phyloP scores from a whole-genome alignment of 1,140 invertebrate species.

The Drosophila mayri region DNA sequence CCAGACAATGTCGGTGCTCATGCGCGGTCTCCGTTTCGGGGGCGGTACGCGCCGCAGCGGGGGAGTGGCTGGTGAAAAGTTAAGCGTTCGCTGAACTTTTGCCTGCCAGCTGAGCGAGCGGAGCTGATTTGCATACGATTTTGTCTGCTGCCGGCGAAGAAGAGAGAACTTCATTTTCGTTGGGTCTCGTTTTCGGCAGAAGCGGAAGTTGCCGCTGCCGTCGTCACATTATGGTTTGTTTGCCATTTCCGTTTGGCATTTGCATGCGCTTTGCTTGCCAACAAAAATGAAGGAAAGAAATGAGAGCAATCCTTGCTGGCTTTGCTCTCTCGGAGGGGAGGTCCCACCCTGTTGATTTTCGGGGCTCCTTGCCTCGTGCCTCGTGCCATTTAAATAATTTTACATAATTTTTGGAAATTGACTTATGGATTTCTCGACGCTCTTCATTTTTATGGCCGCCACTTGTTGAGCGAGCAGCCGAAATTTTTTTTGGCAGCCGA shows the following conservation, averaged over 20 bases:
- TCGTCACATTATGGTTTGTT: constrained; percentile 84
- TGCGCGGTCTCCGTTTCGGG: constrained; percentile 57
- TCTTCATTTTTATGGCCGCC: constrained; percentile 76
- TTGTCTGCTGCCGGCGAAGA: constrained; percentile 50
- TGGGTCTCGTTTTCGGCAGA: constrained; percentile 51
- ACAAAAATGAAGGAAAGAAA: constrained; percentile 21
- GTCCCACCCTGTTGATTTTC: constrained; percentile 62
- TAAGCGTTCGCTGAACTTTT: constrained; percentile 83
- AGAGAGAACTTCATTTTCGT: constrained; percentile 46
- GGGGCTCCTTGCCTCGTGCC: constrained; percentile 40
- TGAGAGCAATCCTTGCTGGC: constrained; percentile 22
- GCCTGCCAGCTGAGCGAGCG: constrained; percentile 47
- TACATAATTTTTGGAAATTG: constrained; percentile 84
- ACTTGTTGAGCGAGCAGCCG: constrained; percentile 62
- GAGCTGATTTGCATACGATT: constrained; percentile 81
- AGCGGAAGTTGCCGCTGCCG: constrained; percentile 69
- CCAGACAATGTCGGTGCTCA: constrained; percentile 81
- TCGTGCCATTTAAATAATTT: constrained; percentile 84
- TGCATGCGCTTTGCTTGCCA: constrained; percentile 71
- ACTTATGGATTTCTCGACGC: constrained; percentile 81
- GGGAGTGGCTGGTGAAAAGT: constrained; percentile 59
- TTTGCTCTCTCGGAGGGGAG: background rate
- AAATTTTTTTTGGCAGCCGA: constrained; percentile 24
- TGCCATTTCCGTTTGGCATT: constrained; percentile 82
- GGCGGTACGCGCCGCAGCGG: constrained; percentile 19